Percentiles rank a stretch among this genome's conserved stretches.
These are phyloP conservation scores for Hyaena hyaena DNA, from an alignment of 2,113 vertebrate genomes.

Conservation along the genomic window DNA sequence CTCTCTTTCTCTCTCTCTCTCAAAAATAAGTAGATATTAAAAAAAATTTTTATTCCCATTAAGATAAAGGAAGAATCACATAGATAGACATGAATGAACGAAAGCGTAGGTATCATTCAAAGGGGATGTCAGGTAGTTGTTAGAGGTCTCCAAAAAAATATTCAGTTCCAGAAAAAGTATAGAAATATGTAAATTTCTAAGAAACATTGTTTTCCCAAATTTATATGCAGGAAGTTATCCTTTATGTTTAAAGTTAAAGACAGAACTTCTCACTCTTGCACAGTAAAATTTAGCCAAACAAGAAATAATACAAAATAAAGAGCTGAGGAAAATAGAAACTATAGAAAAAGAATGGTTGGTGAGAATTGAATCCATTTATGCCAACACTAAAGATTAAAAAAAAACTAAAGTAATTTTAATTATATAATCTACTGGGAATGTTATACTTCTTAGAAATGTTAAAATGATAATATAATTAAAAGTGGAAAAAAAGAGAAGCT, in stretches of 20 bases:
- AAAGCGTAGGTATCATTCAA: background rate
- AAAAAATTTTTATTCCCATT: too few species aligned
- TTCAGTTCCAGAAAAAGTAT: background rate
- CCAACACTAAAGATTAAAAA: background rate
- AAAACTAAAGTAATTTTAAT: background rate
- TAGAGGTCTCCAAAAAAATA: background rate
- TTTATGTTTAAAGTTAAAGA: constrained; percentile 30
- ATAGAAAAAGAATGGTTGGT: background rate
- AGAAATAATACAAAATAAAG: constrained; percentile 1
- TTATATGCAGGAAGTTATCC: background rate
- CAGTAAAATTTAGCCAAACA: constrained; percentile 10
- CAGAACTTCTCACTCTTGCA: background rate
- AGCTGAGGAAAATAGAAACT: background rate
- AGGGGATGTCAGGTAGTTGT: background rate
- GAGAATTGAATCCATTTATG: background rate
- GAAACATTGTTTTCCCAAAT: background rate
- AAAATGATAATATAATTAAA: constrained; percentile 61
- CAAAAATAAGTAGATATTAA: too few species aligned
- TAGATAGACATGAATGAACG: background rate
- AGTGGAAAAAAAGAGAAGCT: constrained; percentile 24
- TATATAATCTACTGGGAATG: constrained; percentile 27
- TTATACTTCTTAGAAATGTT: constrained; percentile 28
- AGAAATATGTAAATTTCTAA: background rate
- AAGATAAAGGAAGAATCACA: background rate
- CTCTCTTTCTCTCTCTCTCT: too few species aligned